These are phyloP conservation scores for Disparrhopalites patrizii DNA, from an alignment of 2,888 invertebrate species.

Conservation along the genomic window DNA sequence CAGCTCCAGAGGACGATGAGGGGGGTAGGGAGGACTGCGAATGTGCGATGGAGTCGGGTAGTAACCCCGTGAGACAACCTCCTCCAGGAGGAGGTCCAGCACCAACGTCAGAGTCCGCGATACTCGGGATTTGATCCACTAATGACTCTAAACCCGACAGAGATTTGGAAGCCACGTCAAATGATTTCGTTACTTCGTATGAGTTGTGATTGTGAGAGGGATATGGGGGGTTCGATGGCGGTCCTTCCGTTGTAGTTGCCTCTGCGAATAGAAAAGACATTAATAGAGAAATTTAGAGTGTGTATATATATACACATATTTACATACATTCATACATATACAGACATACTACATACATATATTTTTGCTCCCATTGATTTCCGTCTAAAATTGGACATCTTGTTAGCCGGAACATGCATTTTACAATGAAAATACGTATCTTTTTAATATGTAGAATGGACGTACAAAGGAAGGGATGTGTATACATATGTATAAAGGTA, in stretches of 20 bases:
- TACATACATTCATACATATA: too few species aligned
- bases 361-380: too few species aligned
- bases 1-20: conserved; percentile 14
- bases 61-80: conserved; percentile 31
- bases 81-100: conserved; percentile 22
- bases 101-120: conserved; percentile 64
- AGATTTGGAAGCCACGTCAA: conserved; percentile 50
- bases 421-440: not conserved
- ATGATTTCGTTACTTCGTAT: conserved; percentile 21
- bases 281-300: not conserved
- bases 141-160: conserved; percentile 77
- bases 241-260: conserved; percentile 11
- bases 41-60: conserved; percentile 38
- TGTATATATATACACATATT: too few species aligned
- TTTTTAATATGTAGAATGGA: too few species aligned
- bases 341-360: too few species aligned
- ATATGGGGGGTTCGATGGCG: too few species aligned
- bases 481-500: too few species aligned
- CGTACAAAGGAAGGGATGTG: too few species aligned
- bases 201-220: conserved; percentile 10
- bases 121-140: conserved; percentile 86
- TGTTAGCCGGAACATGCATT: too few species aligned
- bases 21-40: conserved; percentile 31
- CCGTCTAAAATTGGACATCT: too few species aligned
- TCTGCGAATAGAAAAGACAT: conserved; percentile 2